Base-by-base conservation (phyloP, 2,888 invertebrate species). In the Drosophila algonquin region DNA sequence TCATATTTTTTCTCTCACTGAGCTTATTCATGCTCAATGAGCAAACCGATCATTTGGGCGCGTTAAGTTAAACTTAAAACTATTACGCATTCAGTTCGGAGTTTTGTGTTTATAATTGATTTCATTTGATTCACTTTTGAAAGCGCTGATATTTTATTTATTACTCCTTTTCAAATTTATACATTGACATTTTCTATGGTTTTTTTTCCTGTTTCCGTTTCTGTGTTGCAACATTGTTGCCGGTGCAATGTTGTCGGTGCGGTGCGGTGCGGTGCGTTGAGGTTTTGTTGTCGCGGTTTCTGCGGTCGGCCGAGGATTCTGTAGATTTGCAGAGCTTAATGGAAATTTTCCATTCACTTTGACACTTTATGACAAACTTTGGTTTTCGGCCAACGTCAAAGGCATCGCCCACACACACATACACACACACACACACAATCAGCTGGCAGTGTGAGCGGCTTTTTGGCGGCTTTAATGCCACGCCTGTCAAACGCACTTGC, bases 351-450 rank as follows among this genome's bases (percentile, higher is more conserved):
- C 82, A 89, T 89, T 87, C 89, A 69, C 80, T 89, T 87, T 85
- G 86, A 85, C 80, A 85, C 80, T 89, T 85, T 85, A 76, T 85
- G 89, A 73, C 87, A 89, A 89, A 87, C 72, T 85, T 85, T 87
- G 83, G 89, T 80, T 89, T 80, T 48, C 46, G 59, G 40, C 50
- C 59, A 35, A 52, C 55, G 63, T 44, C 56, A 40, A 45, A 44
- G 56, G 16, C 57, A 52, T 5, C 5, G 35, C 35, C 12, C 1
- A 5, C 45, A 52, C 21, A 21, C 21, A 21, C 21, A 21, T 3
- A 21, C 21, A 21, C 21, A 21, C 3, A 21, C 21, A 21, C 21
- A 21, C 21, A 21, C 21, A 21, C 21, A 51, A n/a, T 40, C 27
- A 62, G 35, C 69, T 35, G 27, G 45, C 70, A 52, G 40, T 68